Percentiles rank a stretch among this genome's conserved stretches.
Conservation (phyloP, 2,113 vertebrate species). For the Chelonoidis abingdonii region DNA sequence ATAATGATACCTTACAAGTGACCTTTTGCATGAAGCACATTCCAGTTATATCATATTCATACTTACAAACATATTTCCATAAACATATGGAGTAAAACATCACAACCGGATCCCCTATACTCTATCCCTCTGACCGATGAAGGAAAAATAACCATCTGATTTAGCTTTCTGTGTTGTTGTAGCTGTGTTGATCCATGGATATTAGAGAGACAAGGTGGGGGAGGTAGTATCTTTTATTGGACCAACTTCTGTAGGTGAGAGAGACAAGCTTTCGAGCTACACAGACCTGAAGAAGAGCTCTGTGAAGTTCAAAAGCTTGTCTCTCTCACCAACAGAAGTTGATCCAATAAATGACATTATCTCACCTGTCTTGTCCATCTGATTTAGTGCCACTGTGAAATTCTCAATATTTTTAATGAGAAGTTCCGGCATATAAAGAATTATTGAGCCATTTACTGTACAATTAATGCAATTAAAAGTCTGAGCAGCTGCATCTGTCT, state of each 20-base stretch:
- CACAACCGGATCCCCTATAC: not conserved
- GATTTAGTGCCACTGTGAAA: not conserved
- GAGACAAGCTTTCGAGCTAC: not conserved
- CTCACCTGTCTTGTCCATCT: not conserved
- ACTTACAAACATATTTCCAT: too few relatives aligned
- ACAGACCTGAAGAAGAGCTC: not conserved
- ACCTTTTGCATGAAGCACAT: too few relatives aligned
- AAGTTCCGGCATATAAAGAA: not conserved
- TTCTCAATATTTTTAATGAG: not conserved
- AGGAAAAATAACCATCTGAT: not conserved
- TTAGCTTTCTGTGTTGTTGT: not conserved
- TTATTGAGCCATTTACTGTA: accelerated
- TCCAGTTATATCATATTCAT: too few relatives aligned
- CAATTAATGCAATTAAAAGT: not conserved
- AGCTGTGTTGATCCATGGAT: not conserved
- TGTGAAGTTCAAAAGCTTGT: not conserved
- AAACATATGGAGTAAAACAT: too few relatives aligned
- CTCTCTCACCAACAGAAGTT: not conserved
- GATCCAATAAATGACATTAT: not conserved
- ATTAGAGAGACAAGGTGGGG: not conserved
- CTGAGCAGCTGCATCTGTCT: not conserved
- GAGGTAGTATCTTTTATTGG: not conserved
- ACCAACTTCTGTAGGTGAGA: not conserved
- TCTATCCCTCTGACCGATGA: not conserved
- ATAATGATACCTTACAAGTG: too few relatives aligned